Conservation (phyloP, 2,113 vertebrate genomes). For the Misgurnus anguillicaudatus region DNA sequence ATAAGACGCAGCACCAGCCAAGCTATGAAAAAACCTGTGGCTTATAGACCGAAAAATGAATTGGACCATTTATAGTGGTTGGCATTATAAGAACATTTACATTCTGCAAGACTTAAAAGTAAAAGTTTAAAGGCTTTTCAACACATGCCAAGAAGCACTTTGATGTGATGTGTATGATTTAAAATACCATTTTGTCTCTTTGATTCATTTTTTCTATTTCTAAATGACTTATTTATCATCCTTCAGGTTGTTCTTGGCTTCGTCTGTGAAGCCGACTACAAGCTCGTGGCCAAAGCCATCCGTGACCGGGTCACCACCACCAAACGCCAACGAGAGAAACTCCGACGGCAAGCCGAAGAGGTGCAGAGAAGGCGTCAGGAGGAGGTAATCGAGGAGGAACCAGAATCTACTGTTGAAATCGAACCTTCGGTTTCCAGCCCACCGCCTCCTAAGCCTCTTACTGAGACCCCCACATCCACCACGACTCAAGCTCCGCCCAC, state of each 20-base stretch:
- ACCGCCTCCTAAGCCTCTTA: not conserved
- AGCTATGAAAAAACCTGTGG: too few species aligned
- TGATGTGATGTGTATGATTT: too few species aligned
- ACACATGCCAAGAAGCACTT: too few species aligned
- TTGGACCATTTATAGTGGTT: too few species aligned
- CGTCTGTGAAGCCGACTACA: slow-evolving; percentile 88
- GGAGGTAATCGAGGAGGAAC: slow-evolving; percentile 55
- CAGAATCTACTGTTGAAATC: slow-evolving; percentile 28
- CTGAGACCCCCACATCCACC: not conserved
- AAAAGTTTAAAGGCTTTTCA: too few species aligned
- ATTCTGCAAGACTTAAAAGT: too few species aligned
- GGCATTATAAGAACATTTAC: too few species aligned
- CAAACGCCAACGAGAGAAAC: slow-evolving; percentile 85
- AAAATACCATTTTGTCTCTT: not conserved
- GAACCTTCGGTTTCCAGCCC: slow-evolving; percentile 3
- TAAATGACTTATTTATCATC: not conserved
- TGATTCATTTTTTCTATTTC: too few species aligned
- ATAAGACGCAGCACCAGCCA: too few species aligned
- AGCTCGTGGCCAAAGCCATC: slow-evolving; percentile 87
- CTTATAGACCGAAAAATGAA: too few species aligned
- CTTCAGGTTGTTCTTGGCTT: slow-evolving; percentile 87
- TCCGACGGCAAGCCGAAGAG: slow-evolving; percentile 67
- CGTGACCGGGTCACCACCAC: slow-evolving; percentile 83
- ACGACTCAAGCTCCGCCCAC: slow-evolving; percentile 53
- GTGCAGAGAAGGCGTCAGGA: slow-evolving; percentile 27